Percentiles rank a stretch among this genome's conserved stretches.
Evolutionary conservation across 1,140 invertebrate species (phyloP).

Genomic region (Bombus sibiricus): DNA sequence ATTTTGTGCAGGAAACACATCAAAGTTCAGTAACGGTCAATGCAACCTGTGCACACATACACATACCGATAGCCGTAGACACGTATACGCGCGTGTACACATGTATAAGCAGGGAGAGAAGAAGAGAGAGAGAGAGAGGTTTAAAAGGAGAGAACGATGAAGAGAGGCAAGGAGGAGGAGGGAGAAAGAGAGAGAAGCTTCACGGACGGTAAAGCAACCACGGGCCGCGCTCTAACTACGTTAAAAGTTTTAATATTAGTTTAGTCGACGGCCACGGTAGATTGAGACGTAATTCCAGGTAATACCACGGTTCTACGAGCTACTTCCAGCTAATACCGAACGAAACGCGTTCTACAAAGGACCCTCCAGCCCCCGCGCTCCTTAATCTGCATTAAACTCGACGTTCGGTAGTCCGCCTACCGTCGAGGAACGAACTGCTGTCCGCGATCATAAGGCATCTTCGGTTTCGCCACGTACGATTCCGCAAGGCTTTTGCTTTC

Average conservation of each 20-base stretch:
- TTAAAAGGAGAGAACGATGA: constrained; percentile 33
- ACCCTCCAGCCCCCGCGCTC: constrained; percentile 70
- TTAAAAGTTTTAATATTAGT: constrained; percentile 84
- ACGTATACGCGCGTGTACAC: constrained; percentile 36
- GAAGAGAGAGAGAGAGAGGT: constrained; percentile 50
- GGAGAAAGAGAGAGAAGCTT: constrained; percentile 71
- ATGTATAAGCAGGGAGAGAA: constrained; percentile 30
- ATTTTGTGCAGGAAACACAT: constrained; percentile 81
- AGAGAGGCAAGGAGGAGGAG: background rate
- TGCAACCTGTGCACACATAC: constrained; percentile 70
- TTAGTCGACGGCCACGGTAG: constrained; percentile 83
- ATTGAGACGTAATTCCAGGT: constrained; percentile 84
- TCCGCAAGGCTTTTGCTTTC: background rate
- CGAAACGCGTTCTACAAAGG: constrained; percentile 81
- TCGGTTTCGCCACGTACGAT: constrained; percentile 48
- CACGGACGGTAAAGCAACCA: constrained; percentile 81
- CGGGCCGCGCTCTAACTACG: constrained; percentile 81
- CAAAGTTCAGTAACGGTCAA: constrained; percentile 82
- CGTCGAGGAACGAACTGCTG: constrained; percentile 52
- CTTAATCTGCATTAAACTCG: constrained; percentile 82
- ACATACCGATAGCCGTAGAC: background rate
- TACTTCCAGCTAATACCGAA: constrained; percentile 82
- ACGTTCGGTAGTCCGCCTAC: constrained; percentile 75
- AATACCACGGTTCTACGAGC: constrained; percentile 82
- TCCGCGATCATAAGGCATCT: constrained; percentile 63